Conservation (phyloP, 2,113 vertebrate genomes). For the Gnathonemus longibarbis region DNA sequence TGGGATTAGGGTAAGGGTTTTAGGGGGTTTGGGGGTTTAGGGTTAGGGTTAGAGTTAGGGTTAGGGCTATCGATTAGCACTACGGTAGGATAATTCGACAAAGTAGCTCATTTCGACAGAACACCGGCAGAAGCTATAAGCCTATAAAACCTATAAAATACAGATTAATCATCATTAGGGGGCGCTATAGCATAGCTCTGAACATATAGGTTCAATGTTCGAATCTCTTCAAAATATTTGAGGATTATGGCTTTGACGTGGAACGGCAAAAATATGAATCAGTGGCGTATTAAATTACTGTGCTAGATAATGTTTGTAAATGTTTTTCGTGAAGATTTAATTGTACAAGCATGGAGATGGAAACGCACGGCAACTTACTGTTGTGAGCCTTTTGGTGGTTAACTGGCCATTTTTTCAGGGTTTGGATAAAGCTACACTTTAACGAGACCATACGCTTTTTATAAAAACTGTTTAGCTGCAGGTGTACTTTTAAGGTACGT, state of each 20-base stretch:
- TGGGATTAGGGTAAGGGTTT: too few relatives aligned
- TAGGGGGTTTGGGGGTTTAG: too few relatives aligned
- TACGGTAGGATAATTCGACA: too few relatives aligned
- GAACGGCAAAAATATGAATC: background rate
- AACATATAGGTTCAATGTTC: background rate
- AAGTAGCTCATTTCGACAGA: too few relatives aligned
- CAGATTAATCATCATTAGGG: background rate
- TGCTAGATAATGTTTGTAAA: background rate
- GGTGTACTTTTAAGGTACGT: background rate
- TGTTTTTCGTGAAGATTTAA: background rate
- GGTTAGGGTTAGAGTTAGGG: too few relatives aligned
- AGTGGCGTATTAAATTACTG: background rate
- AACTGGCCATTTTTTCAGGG: background rate
- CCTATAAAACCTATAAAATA: background rate
- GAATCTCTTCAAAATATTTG: background rate
- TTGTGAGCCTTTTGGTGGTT: background rate
- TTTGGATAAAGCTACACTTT: background rate
- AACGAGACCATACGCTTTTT: background rate
- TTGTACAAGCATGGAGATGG: background rate
- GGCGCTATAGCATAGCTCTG: background rate
- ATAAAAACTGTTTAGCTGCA: background rate
- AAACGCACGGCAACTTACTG: background rate
- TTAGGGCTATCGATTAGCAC: too few relatives aligned
- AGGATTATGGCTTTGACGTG: background rate
- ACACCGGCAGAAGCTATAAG: background rate